Evolutionary conservation across 2,113 vertebrate species (phyloP).

Genomic region (Synodontis membranacea): DNA sequence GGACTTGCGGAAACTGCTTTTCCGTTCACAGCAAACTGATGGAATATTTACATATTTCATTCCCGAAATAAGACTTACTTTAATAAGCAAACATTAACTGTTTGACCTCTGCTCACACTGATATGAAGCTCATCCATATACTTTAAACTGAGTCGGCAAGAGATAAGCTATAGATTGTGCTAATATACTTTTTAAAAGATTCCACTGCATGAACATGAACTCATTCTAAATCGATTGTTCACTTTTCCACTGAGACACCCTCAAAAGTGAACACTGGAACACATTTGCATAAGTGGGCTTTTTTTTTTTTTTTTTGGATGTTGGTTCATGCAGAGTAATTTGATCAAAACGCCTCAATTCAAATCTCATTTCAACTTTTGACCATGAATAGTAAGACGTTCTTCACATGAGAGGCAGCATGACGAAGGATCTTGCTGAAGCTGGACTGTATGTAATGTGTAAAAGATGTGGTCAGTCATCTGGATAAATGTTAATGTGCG

Average conservation of each 20-base stretch:
- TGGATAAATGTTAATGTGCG: neutral
- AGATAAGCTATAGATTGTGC: neutral
- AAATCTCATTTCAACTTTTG: neutral
- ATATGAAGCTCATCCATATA: neutral
- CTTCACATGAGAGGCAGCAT: neutral
- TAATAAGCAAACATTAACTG: neutral
- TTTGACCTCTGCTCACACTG: neutral
- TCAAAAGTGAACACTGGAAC: neutral
- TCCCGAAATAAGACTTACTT: neutral
- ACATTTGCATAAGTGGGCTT: neutral
- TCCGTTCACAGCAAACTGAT: neutral
- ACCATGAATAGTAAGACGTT: neutral
- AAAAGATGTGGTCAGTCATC: neutral
- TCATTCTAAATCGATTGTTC: neutral
- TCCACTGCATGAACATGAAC: neutral
- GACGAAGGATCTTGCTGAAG: neutral
- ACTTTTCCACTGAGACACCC: neutral
- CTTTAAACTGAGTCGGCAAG: neutral
- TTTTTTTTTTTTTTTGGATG: neutral
- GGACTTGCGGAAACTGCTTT: neutral
- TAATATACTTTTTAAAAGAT: neutral
- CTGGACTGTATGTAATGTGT: neutral
- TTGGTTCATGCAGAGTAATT: neutral
- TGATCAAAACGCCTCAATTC: neutral
- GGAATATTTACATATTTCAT: neutral